Evolutionary conservation across 2,888 invertebrate genomes (phyloP).

Genomic region (Nephrotoma guestfalica): DNA sequence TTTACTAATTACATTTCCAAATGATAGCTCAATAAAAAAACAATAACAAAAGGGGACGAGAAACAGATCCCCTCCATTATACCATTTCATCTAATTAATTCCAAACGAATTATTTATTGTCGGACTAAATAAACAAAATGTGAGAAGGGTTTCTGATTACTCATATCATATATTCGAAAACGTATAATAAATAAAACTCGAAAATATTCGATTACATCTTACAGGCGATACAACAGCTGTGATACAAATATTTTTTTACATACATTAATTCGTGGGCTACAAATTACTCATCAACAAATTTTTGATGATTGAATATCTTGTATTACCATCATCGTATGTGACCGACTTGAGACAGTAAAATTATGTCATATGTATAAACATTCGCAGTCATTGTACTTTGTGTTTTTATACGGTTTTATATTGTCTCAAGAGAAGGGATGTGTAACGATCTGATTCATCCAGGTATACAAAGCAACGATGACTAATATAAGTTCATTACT

Average conservation of each 20-base stretch:
- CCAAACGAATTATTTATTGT: neutral
- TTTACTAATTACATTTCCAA: neutral
- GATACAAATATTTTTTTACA: neutral
- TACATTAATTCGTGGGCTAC: neutral
- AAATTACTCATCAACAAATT: neutral
- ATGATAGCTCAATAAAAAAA: neutral
- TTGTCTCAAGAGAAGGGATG: neutral
- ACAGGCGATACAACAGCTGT: neutral
- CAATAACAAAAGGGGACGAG: neutral
- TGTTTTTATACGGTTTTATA: neutral
- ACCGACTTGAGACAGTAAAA: neutral
- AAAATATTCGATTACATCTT: neutral
- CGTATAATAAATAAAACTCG: neutral
- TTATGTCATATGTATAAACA: neutral
- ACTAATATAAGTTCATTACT: neutral
- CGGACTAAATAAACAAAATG: neutral
- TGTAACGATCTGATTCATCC: neutral
- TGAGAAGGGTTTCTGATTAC: neutral
- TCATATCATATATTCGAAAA: neutral
- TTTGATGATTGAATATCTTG: neutral
- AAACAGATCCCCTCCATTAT: neutral
- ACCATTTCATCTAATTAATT: neutral
- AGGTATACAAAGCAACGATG: neutral
- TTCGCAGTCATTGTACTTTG: neutral
- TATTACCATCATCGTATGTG: neutral